Conservation (phyloP, 2,797 vertebrate species). For the Acrossocheilus wenchowensis region DNA sequence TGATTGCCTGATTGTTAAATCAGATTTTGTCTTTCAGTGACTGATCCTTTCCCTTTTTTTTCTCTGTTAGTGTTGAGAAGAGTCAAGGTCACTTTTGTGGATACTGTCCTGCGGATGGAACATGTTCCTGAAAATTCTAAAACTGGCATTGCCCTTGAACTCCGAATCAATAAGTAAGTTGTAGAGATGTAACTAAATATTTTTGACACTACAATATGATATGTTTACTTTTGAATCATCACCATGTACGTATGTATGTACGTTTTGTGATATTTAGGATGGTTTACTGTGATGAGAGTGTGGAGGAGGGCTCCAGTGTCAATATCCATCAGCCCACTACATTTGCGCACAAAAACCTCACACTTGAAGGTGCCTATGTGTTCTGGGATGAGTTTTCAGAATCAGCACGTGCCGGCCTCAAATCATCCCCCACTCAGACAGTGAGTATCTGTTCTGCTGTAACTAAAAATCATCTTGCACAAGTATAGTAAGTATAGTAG, state of each 20-base stretch:
- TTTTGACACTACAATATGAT: not conserved
- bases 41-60: not conserved
- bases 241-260: slow-evolving; percentile 15
- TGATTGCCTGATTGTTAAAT: not conserved
- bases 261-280: slow-evolving; percentile 77
- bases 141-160: slow-evolving; percentile 94
- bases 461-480: not conserved
- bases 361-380: slow-evolving; percentile 89
- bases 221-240: not conserved
- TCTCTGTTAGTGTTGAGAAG: slow-evolving; percentile 89
- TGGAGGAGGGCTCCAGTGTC: slow-evolving; percentile 88
- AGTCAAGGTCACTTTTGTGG: slow-evolving; percentile 95
- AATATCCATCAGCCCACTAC: slow-evolving; percentile 95
- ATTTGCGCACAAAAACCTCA: slow-evolving; percentile 93
- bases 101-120: slow-evolving; percentile 93
- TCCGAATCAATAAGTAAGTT: slow-evolving; percentile 91
- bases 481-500: not conserved
- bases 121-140: slow-evolving; percentile 96
- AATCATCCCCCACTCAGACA: slow-evolving; percentile 86
- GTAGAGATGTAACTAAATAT: not conserved
- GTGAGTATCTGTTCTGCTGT: slow-evolving; percentile 72
- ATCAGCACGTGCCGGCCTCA: slow-evolving; percentile 85
- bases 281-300: slow-evolving; percentile 93
- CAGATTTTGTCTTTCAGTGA: not conserved
- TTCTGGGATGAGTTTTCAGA: slow-evolving; percentile 98